A percentile compares a stretch with the other conserved stretches of the same genome.
These are phyloP conservation scores for Spheniscus humboldti DNA, from an alignment of 2,797 vertebrate genomes.

Conservation along the genomic window DNA sequence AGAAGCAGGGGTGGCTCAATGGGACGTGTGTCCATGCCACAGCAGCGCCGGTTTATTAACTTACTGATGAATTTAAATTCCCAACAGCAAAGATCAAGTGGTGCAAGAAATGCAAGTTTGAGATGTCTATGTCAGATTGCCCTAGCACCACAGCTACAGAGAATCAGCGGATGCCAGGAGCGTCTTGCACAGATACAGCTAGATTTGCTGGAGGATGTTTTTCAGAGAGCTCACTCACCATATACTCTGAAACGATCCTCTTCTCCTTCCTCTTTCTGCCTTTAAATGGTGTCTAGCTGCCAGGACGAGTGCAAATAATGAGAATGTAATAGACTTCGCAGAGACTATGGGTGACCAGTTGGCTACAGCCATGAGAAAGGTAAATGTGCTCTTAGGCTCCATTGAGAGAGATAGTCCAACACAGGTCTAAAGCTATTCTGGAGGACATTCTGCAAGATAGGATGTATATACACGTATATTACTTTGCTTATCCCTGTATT, in stretches of 20 bases:
- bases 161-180: not conserved
- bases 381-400: not conserved
- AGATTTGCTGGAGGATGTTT: not conserved
- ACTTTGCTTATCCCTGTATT: not conserved
- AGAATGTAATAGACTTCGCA: not conserved
- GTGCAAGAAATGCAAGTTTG: not conserved
- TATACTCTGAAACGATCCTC: not conserved
- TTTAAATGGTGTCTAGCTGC: not conserved
- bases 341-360: not conserved
- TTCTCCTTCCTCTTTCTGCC: not conserved
- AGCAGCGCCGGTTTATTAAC: not conserved
- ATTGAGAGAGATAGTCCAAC: not conserved
- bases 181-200: not conserved
- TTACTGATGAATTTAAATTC: not conserved
- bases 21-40: rapidly evolving
- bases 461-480: not conserved
- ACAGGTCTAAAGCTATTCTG: not conserved
- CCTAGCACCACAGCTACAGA: not conserved
- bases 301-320: not conserved
- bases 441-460: not conserved
- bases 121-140: not conserved
- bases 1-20: not conserved
- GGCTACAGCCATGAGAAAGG: not conserved
- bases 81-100: not conserved
- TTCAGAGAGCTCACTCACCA: not conserved